Conservation (phyloP, 2,113 vertebrate genomes). For the Sturnira hondurensis region DNA sequence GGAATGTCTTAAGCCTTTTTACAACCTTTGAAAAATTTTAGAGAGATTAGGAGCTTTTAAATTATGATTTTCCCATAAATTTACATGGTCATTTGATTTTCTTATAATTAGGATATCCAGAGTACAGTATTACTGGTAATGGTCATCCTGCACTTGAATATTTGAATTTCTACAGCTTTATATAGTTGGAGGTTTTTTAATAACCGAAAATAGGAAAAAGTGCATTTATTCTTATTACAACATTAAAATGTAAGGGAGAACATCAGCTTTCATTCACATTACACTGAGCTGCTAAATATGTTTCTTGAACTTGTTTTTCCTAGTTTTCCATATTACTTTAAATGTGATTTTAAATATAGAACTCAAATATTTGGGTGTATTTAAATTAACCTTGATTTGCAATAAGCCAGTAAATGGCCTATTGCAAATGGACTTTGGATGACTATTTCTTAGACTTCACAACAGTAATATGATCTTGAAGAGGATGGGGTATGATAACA, state of each 20-base stretch:
- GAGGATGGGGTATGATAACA: background rate
- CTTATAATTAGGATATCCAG: background rate
- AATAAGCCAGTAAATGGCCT: slow-evolving; percentile 13
- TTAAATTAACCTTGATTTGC: slow-evolving; percentile 49
- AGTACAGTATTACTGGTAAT: background rate
- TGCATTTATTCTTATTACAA: background rate
- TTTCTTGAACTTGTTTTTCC: slow-evolving; percentile 28
- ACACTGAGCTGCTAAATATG: background rate
- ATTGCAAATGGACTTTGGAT: background rate
- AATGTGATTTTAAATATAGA: slow-evolving; percentile 45
- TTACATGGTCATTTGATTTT: background rate
- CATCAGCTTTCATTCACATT: background rate
- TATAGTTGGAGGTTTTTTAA: slow-evolving; percentile 19
- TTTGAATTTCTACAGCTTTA: background rate
- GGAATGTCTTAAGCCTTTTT: background rate
- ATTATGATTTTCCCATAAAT: background rate
- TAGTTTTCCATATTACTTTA: slow-evolving; percentile 52
- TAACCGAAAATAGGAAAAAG: background rate
- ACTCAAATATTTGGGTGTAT: slow-evolving; percentile 48
- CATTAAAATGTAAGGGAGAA: background rate
- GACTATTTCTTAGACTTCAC: background rate
- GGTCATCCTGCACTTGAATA: background rate
- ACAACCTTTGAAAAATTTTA: background rate
- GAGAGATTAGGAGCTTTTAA: background rate
- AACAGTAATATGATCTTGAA: background rate